Conservation (phyloP, 1,140 invertebrate genomes). For the Lordiphosa stackelbergi region DNA sequence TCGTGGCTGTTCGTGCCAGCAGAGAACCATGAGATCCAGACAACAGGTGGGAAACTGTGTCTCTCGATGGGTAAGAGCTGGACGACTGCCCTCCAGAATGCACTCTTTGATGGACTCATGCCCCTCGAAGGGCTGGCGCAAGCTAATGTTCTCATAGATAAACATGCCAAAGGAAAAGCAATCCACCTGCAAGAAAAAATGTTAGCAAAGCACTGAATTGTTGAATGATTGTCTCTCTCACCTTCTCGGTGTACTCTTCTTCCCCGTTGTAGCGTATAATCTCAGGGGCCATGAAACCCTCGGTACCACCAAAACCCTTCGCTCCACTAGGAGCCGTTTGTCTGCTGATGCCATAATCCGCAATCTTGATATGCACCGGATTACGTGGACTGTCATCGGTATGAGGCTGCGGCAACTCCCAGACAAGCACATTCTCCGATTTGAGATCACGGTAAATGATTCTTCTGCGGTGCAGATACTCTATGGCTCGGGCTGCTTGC, state of each 20-base stretch:
- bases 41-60: slow-evolving; percentile 92
- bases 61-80: slow-evolving; percentile 89
- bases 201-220: no score
- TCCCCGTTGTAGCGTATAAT: slow-evolving; percentile 99
- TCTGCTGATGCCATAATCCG: slow-evolving; percentile 97
- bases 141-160: slow-evolving; percentile 95
- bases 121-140: slow-evolving; percentile 95
- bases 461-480: slow-evolving; percentile 95
- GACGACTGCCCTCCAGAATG: slow-evolving; percentile 94
- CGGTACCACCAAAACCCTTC: slow-evolving; percentile 98
- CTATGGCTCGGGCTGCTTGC: slow-evolving; percentile 95
- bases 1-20: slow-evolving; percentile 93
- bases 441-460: slow-evolving; percentile 98
- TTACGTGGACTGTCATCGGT: slow-evolving; percentile 80
- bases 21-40: slow-evolving; percentile 96
- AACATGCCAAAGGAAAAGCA: slow-evolving; percentile 99
- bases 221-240: slow-evolving; percentile 57
- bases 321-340: slow-evolving; percentile 92
- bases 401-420: slow-evolving; percentile 87
- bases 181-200: slow-evolving; percentile 84
- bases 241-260: slow-evolving; percentile 98
- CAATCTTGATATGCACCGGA: slow-evolving; percentile 92
- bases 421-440: slow-evolving; percentile 98
- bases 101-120: slow-evolving; percentile 97
- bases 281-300: slow-evolving; percentile 99